phyloP scores from a whole-genome alignment of 2,888 invertebrate genomes.

The Cheilosia pagana region DNA sequence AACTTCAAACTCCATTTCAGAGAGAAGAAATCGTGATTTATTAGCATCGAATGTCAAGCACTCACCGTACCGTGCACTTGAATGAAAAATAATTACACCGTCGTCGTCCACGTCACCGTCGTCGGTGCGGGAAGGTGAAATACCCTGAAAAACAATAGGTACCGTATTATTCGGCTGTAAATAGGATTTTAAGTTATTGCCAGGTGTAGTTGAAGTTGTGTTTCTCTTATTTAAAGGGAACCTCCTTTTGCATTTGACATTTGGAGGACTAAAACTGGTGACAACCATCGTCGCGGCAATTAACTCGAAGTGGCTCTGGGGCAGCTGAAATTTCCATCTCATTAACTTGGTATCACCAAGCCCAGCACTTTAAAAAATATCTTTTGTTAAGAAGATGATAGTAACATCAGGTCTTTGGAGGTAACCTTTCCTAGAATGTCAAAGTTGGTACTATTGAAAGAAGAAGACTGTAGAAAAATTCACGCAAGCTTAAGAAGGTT shows the following conservation, averaged over 20 bases:
- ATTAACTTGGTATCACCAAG: no score
- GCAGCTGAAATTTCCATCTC: no score
- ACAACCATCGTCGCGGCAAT: slow-evolving; percentile 35
- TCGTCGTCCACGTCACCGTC: slow-evolving; percentile 24
- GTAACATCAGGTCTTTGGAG: no score
- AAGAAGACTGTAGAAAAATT: no score
- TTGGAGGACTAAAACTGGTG: slow-evolving; percentile 14
- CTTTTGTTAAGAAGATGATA: no score
- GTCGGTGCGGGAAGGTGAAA: not conserved
- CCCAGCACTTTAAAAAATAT: no score
- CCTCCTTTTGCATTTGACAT: slow-evolving; percentile 4
- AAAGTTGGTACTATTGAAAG: no score
- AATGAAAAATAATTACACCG: slow-evolving; percentile 63
- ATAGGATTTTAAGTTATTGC: slow-evolving; percentile 28
- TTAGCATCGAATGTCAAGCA: slow-evolving; percentile 63
- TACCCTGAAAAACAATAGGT: slow-evolving; percentile 14
- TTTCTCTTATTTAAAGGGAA: not conserved
- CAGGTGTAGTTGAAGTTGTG: slow-evolving; percentile 42
- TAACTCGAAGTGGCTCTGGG: slow-evolving; percentile 2
- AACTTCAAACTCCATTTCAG: slow-evolving; percentile 29
- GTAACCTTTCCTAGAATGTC: no score
- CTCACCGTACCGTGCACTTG: slow-evolving; percentile 40
- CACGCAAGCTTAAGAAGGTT: no score
- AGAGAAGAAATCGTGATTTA: slow-evolving; percentile 56
- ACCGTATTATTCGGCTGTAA: not conserved